Conservation (phyloP, 2,888 invertebrate genomes). For the Leptopilina myrica region DNA sequence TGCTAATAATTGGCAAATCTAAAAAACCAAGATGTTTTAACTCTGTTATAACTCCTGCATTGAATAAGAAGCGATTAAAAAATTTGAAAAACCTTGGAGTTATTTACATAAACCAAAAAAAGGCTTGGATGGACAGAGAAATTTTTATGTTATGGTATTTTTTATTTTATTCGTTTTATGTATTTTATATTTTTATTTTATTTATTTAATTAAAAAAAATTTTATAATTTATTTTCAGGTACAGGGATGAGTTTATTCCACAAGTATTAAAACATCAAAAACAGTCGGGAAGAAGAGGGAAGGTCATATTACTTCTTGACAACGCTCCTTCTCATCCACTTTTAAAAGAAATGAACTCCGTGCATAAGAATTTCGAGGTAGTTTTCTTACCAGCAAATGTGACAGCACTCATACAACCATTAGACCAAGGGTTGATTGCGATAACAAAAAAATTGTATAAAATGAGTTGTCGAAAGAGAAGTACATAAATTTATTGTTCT, state of each 20-base stretch:
- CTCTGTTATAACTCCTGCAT: too few species aligned
- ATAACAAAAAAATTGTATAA: too few species aligned
- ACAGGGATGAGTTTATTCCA: slow-evolving; percentile 49
- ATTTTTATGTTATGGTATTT: not conserved
- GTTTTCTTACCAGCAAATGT: slow-evolving; percentile 57
- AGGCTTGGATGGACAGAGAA: not conserved
- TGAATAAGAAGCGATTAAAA: not conserved
- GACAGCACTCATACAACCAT: too few species aligned
- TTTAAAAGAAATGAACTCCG: slow-evolving; percentile 45
- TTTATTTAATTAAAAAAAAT: too few species aligned
- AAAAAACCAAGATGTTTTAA: too few species aligned
- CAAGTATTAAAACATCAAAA: slow-evolving; percentile 48
- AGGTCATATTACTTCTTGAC: slow-evolving; percentile 51
- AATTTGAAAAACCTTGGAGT: not conserved
- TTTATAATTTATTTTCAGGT: not conserved
- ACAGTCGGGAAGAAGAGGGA: slow-evolving; percentile 38
- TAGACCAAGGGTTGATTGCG: too few species aligned
- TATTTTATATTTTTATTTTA: not conserved
- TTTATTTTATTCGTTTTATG: not conserved
- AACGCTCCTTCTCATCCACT: slow-evolving; percentile 53
- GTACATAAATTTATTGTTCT: too few species aligned
- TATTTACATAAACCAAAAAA: not conserved
- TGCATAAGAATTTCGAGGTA: slow-evolving; percentile 50
- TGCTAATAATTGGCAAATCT: too few species aligned
- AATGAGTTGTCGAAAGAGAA: too few species aligned